Conservation (phyloP, 2,888 invertebrate species). For the Phengaris alcon region DNA sequence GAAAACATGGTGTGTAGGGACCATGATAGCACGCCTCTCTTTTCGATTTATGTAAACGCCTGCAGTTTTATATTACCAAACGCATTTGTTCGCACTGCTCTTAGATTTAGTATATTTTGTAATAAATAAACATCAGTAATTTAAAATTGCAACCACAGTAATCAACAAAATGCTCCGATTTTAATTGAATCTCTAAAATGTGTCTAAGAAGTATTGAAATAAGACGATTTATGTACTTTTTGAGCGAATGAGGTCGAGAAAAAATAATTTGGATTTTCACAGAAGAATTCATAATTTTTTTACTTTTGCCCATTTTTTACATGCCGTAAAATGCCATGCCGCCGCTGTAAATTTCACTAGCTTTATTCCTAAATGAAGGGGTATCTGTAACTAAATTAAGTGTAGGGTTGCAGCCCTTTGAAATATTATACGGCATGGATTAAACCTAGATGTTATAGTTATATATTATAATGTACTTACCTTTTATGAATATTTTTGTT, state of each 20-base stretch:
- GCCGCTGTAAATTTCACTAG: background rate
- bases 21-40: no score
- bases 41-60: constrained; percentile 26
- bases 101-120: background rate
- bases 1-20: constrained; percentile 35
- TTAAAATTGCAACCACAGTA: no score
- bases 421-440: constrained; percentile 39
- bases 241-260: background rate
- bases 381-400: constrained; percentile 51
- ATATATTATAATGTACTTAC: background rate
- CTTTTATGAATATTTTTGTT: no score
- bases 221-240: background rate
- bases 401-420: constrained; percentile 42
- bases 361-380: constrained; percentile 54
- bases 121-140: no score
- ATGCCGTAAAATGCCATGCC: no score
- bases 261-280: background rate
- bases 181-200: no score
- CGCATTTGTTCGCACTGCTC: background rate
- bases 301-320: no score
- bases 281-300: no score
- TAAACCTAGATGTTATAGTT: constrained; percentile 21
- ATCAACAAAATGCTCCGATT: no score
- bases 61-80: constrained; percentile 28
- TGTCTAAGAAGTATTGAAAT: background rate